Base-by-base conservation (phyloP, 1,140 invertebrate genomes). In the Zaprionus kolodkinae region DNA sequence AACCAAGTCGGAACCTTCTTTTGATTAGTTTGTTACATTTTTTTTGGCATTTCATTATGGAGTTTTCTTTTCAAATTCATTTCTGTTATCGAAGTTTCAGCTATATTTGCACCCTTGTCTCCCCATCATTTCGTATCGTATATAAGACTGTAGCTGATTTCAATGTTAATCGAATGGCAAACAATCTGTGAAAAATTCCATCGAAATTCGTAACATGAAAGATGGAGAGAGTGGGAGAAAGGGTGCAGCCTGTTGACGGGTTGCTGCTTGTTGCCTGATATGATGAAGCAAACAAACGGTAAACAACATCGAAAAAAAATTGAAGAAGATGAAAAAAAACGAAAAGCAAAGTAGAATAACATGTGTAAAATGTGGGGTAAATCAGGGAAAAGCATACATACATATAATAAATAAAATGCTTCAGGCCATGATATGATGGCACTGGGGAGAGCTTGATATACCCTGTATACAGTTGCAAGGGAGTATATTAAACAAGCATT, bases 101-200 rank as follows among this genome's bases (percentile, higher is more conserved):
- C 1, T 13, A 40, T 40, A n/a, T 6, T 38, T 5, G 5, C 6
- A 43, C 40, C 40, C 40, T 43, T 43, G 25, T 4, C 1, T 30
- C 27, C 27, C 27, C 27, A 5, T 30, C 27, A 30, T 30, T 2
- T 30, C 21, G 21, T 21, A 21, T 5, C 0, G 27, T 30, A 30
- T 27, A 27, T 30, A 30, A 30, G 27, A 30, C 27, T 30, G 3
- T 30, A 45, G 40, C n/a, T 45, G 40, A 45, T 45, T 45, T 45
- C 15, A 45, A 45, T 45, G 40, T 45, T 45, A 45, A 45, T 45
- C 40, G 40, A 45, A 15, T 45, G 40, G 40, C 40, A 45, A 45
- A 45, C 40, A 45, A 45, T 9, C 40, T 45, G 40, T 45, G 21
- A 45, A 45, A 45, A 45, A 45, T 45, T 45, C n/a, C 40, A 6